phyloP scores from a whole-genome alignment of 2,888 invertebrate species.

The Eustalomyia histrio region DNA sequence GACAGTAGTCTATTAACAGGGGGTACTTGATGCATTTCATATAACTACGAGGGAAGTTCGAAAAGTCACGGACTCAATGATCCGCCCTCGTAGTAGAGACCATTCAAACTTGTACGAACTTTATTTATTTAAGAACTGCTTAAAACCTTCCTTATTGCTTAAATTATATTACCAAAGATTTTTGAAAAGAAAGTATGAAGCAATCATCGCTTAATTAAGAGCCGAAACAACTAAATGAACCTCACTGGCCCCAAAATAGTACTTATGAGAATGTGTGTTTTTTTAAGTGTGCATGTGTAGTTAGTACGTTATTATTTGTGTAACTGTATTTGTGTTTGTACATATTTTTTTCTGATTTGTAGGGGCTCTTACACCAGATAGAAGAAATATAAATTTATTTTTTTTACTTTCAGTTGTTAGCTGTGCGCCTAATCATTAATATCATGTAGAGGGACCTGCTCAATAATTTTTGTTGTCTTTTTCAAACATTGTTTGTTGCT shows the following conservation, averaged over 20 bases:
- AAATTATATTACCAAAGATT: no score
- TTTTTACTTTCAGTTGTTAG: constrained; percentile 47
- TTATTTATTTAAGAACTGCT: no score
- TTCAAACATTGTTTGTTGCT: constrained; percentile 13
- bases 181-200: no score
- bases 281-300: not conserved
- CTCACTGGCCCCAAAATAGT: not conserved
- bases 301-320: constrained; percentile 7
- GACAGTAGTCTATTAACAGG: no score
- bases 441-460: constrained; percentile 77
- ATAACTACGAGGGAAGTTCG: no score
- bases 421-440: constrained; percentile 73
- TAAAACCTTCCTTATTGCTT: no score
- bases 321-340: not conserved
- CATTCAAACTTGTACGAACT: no score
- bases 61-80: no score
- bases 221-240: not conserved
- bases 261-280: not conserved
- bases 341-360: constrained; percentile 16
- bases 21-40: no score
- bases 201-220: no score
- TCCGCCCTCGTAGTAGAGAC: no score
- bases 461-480: constrained; percentile 57
- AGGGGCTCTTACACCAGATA: constrained; percentile 25
- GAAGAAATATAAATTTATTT: not conserved